phyloP scores from a whole-genome alignment of 2,113 vertebrate species.

The Solea solea region DNA sequence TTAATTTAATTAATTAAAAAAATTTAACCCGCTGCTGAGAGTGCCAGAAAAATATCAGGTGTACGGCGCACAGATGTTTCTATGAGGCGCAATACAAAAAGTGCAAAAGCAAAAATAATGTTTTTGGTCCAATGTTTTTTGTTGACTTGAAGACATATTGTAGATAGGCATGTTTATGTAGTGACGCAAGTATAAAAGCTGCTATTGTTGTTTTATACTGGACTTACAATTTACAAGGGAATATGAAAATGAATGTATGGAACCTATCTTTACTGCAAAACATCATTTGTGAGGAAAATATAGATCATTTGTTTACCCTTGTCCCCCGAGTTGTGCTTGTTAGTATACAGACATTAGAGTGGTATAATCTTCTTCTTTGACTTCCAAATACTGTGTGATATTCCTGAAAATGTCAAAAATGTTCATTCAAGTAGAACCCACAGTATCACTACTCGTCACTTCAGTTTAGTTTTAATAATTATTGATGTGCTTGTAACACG shows the following conservation, averaged over 20 bases:
- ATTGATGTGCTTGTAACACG: constrained; percentile 15
- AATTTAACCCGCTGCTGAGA: constrained; percentile 4
- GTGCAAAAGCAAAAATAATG: constrained; percentile 24
- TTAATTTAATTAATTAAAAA: background rate
- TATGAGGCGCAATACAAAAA: constrained; percentile 27
- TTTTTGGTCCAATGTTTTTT: background rate
- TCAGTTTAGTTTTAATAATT: background rate
- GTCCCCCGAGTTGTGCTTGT: background rate
- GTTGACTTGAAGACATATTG: background rate
- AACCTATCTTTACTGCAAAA: no score
- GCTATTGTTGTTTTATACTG: no score
- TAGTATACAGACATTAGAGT: background rate
- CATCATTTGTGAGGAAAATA: no score
- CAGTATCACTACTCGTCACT: background rate
- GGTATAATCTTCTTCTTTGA: background rate
- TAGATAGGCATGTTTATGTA: background rate
- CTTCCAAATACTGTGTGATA: background rate
- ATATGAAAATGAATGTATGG: background rate
- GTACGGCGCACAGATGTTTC: constrained; percentile 18
- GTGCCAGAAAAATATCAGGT: constrained; percentile 16
- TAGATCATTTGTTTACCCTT: background rate
- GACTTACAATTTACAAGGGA: background rate
- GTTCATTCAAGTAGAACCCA: constrained; percentile 33
- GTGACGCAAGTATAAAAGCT: background rate
- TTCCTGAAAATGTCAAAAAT: background rate